phyloP scores from a whole-genome alignment of 1,140 invertebrate genomes.

The Lepidurus arcticus region DNA sequence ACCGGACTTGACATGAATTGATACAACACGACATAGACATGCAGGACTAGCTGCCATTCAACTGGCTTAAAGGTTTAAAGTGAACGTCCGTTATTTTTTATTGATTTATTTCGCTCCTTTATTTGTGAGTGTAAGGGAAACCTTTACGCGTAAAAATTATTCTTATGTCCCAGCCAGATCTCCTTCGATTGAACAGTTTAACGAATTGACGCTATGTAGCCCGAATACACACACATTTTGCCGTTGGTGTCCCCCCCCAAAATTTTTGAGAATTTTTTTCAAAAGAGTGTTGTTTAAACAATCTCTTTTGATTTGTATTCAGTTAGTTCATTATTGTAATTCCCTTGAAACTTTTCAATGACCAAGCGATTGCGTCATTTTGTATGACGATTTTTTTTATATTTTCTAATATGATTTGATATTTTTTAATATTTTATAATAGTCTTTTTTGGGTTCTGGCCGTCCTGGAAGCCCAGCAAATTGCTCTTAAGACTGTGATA shows the following conservation, averaged over 20 bases:
- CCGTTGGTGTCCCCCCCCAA: background rate
- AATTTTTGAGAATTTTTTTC: background rate
- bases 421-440: too few species aligned
- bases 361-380: background rate
- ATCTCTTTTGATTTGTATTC: background rate
- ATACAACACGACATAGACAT: too few species aligned
- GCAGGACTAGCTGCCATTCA: too few species aligned
- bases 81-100: too few species aligned
- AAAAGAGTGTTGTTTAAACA: background rate
- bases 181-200: background rate
- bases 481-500: background rate
- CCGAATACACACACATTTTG: background rate
- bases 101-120: too few species aligned
- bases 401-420: too few species aligned
- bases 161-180: background rate
- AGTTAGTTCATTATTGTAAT: constrained; percentile 2
- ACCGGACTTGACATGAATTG: background rate
- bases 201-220: background rate
- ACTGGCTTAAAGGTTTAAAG: too few species aligned
- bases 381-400: too few species aligned
- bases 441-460: too few species aligned
- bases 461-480: background rate
- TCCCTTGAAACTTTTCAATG: background rate
- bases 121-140: too few species aligned
- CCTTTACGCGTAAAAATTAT: too few species aligned